A percentile compares a stretch with the other conserved stretches of the same genome.
Conservation (phyloP, 2,113 vertebrate genomes). For the Austrofundulus limnaeus region DNA sequence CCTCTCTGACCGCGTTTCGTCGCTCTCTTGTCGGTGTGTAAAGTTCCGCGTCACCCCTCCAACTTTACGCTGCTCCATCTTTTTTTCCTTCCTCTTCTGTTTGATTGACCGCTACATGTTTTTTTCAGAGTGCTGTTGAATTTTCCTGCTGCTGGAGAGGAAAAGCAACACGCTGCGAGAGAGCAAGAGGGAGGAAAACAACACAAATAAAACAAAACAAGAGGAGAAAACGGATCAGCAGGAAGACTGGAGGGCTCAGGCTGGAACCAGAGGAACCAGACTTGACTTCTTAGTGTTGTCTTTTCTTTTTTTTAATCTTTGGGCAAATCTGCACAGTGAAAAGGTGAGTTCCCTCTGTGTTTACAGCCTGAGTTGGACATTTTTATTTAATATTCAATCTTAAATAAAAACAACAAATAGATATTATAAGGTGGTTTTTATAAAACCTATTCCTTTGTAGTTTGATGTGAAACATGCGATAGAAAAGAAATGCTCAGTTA, state of each 20-base stretch:
- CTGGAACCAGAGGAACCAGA: constrained; percentile 31
- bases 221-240: constrained; percentile 16
- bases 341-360: constrained; percentile 53
- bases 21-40: not conserved
- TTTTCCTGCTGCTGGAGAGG: constrained; percentile 65
- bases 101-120: constrained; percentile 76
- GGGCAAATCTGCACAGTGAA: constrained; percentile 7
- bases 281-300: constrained; percentile 27
- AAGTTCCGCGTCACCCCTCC: constrained; percentile 24
- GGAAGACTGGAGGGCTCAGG: constrained; percentile 32
- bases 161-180: constrained; percentile 26
- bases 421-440: no score
- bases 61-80: constrained; percentile 13
- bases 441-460: no score
- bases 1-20: accelerated
- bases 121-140: constrained; percentile 46
- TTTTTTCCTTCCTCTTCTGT: no score
- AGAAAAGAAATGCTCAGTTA: no score
- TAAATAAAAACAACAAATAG: no score
- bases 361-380: no score
- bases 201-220: constrained; percentile 31
- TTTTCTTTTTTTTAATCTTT: constrained; percentile 30
- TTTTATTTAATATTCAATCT: no score
- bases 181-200: constrained; percentile 28
- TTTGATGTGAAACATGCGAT: no score